A percentile compares a stretch with the other conserved stretches of the same genome.
These are phyloP conservation scores for Brachypodius melanocephalos DNA, from an alignment of 2,113 vertebrate species.

Conservation along the genomic window DNA sequence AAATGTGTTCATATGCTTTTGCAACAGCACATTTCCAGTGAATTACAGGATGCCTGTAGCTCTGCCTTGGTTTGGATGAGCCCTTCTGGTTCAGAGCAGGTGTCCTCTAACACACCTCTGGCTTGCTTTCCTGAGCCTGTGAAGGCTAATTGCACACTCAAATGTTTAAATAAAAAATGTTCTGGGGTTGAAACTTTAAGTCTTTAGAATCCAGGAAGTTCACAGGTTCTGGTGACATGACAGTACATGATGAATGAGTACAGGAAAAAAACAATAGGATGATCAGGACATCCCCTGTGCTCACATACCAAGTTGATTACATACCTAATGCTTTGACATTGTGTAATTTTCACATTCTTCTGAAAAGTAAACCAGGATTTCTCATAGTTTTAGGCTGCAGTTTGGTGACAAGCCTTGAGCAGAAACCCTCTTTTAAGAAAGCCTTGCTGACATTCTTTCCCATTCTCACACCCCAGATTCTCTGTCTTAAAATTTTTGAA, in stretches of 20 bases:
- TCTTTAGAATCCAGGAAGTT: not conserved
- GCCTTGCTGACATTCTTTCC: not conserved
- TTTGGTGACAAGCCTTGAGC: not conserved
- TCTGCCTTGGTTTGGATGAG: not conserved
- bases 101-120: not conserved
- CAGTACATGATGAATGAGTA: not conserved
- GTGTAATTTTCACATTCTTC: not conserved
- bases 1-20: not conserved
- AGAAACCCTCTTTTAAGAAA: not conserved
- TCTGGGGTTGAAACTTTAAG: not conserved
- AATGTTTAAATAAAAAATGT: not conserved
- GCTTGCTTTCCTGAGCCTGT: not conserved
- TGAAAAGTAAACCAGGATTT: not conserved
- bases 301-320: not conserved
- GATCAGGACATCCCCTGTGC: not conserved
- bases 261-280: constrained; percentile 21
- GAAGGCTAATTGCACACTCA: not conserved
- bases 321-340: not conserved
- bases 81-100: not conserved
- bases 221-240: not conserved
- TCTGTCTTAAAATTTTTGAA: not conserved
- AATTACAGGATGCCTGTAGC: not conserved
- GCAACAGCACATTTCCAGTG: not conserved
- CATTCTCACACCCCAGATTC: not conserved
- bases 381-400: not conserved